Conservation (phyloP, 1,140 invertebrate species). For the Psilanteris sp. region DNA sequence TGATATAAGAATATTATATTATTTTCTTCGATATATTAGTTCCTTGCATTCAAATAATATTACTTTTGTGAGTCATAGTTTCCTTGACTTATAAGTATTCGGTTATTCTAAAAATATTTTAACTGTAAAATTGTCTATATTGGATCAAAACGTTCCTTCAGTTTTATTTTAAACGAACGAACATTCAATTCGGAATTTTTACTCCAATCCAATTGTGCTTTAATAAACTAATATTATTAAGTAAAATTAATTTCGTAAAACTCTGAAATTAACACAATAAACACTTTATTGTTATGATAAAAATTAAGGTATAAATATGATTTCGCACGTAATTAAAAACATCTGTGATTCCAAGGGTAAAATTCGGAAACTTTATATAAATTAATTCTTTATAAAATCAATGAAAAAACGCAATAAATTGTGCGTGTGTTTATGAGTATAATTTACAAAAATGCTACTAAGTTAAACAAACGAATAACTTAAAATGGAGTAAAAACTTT, state of each 20-base stretch:
- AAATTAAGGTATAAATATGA: not conserved
- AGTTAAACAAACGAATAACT: constrained; percentile 21
- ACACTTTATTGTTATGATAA: not conserved
- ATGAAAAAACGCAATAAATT: constrained; percentile 27
- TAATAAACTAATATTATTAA: not conserved
- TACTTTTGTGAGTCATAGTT: constrained; percentile 32
- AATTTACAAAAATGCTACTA: constrained; percentile 23
- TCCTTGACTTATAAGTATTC: constrained; percentile 28
- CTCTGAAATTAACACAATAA: not conserved
- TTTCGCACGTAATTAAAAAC: not conserved
- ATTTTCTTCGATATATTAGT: constrained; percentile 22
- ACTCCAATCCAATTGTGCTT: constrained; percentile 29
- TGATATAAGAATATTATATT: constrained; percentile 54
- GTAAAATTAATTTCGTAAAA: too few relatives aligned
- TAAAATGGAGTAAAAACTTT: constrained; percentile 40
- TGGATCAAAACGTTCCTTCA: constrained; percentile 8
- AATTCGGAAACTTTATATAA: too few relatives aligned
- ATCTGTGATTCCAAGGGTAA: not conserved
- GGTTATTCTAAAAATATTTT: constrained; percentile 47
- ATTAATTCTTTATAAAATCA: constrained; percentile 5
- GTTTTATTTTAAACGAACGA: constrained; percentile 32
- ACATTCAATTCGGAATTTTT: constrained; percentile 29
- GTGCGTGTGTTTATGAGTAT: constrained; percentile 34
- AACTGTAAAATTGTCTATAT: constrained; percentile 35
- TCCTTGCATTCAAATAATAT: constrained; percentile 35